phyloP scores from a whole-genome alignment of 2,888 invertebrate genomes.

The Dasypolia templi region DNA sequence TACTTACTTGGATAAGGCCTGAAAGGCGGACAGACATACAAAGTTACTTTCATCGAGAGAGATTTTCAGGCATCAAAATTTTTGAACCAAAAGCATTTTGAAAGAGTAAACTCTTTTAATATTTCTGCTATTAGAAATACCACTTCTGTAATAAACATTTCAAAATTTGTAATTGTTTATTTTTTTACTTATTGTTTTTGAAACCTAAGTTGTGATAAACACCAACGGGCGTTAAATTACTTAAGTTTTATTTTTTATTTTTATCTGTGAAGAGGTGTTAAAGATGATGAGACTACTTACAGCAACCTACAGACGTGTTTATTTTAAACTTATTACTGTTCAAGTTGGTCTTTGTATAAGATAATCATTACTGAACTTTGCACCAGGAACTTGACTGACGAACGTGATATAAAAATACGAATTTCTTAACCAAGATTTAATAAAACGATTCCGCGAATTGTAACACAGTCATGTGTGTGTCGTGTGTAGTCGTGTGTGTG shows the following conservation, averaged over 20 bases:
- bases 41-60: no score
- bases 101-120: not conserved
- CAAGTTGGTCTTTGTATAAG: not conserved
- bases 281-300: not conserved
- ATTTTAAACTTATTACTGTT: not conserved
- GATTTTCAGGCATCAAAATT: no score
- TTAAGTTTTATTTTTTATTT: not conserved
- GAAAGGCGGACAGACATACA: no score
- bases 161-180: no score
- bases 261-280: not conserved
- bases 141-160: no score
- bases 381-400: constrained; percentile 7
- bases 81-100: no score
- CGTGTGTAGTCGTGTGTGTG: no score
- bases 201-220: not conserved
- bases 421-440: constrained; percentile 14
- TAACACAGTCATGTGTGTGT: no score
- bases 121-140: not conserved
- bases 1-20: no score
- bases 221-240: not conserved
- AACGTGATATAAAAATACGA: constrained; percentile 12
- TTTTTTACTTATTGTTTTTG: no score
- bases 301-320: not conserved
- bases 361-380: not conserved
- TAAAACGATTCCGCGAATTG: not conserved